These are phyloP conservation scores for Chelonus insularis DNA, from an alignment of 1,140 invertebrate genomes.

Conservation along the genomic window DNA sequence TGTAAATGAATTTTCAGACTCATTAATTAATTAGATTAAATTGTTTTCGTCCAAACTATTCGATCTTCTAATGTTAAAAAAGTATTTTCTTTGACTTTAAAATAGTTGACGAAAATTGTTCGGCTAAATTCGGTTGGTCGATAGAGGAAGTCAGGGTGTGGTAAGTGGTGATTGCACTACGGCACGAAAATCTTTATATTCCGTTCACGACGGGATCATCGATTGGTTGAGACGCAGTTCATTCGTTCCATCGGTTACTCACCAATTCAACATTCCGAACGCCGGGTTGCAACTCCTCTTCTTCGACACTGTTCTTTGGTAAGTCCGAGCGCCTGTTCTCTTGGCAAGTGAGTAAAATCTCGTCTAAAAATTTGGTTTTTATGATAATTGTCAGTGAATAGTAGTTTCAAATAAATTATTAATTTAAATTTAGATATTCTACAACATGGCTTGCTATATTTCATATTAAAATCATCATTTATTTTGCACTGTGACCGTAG, in stretches of 20 bases:
- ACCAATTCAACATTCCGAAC: slow-evolving; percentile 69
- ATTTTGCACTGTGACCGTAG: too few relatives aligned
- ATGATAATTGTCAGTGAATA: neutral
- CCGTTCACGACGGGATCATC: slow-evolving; percentile 19
- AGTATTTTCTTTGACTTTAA: slow-evolving; percentile 26
- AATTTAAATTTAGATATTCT: neutral
- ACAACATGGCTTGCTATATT: neutral
- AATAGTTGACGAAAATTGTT: slow-evolving; percentile 32
- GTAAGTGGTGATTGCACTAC: slow-evolving; percentile 34
- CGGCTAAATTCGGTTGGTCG: slow-evolving; percentile 56
- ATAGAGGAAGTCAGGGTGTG: slow-evolving; percentile 42
- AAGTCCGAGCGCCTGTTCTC: slow-evolving; percentile 53
- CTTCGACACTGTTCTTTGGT: slow-evolving; percentile 66
- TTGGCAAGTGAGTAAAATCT: slow-evolving; percentile 32
- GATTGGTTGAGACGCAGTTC: slow-evolving; percentile 25
- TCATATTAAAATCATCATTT: too few relatives aligned
- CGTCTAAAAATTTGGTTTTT: neutral
- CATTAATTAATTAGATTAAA: too few relatives aligned
- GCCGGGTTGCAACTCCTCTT: slow-evolving; percentile 64
- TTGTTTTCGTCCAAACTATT: too few relatives aligned
- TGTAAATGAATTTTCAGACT: too few relatives aligned
- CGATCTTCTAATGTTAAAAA: neutral
- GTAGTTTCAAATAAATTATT: neutral
- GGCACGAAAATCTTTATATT: slow-evolving; percentile 37
- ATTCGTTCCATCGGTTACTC: slow-evolving; percentile 52